Conservation (phyloP, 2,888 invertebrate genomes). For the Sipha maydis region DNA sequence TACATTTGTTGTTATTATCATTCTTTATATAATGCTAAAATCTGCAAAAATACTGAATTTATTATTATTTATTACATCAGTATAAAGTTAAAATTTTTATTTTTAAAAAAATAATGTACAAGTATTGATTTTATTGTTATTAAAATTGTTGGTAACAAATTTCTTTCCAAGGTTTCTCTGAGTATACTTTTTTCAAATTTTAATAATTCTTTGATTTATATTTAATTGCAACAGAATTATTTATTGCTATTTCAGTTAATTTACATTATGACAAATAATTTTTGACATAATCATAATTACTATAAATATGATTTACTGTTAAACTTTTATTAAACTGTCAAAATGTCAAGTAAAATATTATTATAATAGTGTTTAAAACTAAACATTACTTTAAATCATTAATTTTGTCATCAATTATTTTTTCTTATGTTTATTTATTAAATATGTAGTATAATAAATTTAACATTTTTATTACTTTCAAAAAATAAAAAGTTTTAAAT, state of each 20-base stretch:
- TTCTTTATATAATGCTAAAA: too few species aligned
- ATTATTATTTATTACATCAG: too few species aligned
- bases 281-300: constrained; percentile 10
- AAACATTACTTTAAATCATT: neutral
- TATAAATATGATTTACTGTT: constrained; percentile 15
- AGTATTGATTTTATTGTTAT: too few species aligned
- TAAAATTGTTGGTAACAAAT: too few species aligned
- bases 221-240: neutral
- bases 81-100: too few species aligned
- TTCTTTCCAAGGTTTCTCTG: too few species aligned
- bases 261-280: neutral
- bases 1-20: too few species aligned
- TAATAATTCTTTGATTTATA: neutral
- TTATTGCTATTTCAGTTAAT: neutral
- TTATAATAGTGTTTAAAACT: neutral
- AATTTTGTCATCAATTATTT: neutral
- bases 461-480: neutral
- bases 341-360: constrained; percentile 14
- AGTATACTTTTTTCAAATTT: neutral
- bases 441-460: neutral
- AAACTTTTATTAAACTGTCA: constrained; percentile 44
- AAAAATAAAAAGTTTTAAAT: neutral
- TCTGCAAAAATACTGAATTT: too few species aligned
- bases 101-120: too few species aligned
- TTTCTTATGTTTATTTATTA: neutral